These are phyloP conservation scores for Mesoligia furuncula DNA, from an alignment of 2,888 invertebrate species.

Conservation along the genomic window DNA sequence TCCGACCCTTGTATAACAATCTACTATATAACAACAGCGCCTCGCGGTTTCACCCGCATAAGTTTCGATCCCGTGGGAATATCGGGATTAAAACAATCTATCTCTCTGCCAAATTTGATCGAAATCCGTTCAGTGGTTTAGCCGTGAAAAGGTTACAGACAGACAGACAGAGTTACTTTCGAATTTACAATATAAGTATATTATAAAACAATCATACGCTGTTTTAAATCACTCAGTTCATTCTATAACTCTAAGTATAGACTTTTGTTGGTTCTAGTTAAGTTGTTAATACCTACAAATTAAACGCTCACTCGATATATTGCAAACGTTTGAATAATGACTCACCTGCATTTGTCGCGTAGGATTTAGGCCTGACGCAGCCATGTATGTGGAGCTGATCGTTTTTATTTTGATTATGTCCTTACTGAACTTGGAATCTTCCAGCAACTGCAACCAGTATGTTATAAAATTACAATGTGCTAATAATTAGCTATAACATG, in stretches of 20 bases:
- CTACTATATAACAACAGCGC: too few relatives aligned
- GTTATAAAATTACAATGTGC: constrained; percentile 1
- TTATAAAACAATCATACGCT: not conserved
- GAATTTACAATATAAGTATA: too few relatives aligned
- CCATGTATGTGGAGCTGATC: constrained; percentile 98
- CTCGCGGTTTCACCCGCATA: too few relatives aligned
- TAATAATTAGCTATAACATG: not conserved
- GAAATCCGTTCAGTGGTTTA: too few relatives aligned
- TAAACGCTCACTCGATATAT: not conserved
- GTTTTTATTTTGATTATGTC: constrained; percentile 98
- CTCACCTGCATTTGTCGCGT: constrained; percentile 87
- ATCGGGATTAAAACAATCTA: too few relatives aligned
- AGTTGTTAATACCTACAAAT: not conserved
- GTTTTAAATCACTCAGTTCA: not conserved
- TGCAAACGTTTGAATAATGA: not conserved
- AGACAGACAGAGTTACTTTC: too few relatives aligned
- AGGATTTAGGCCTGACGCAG: constrained; percentile 97
- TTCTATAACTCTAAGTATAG: not conserved
- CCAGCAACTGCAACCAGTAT: constrained; percentile 92
- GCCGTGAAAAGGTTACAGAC: too few relatives aligned
- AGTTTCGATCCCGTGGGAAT: too few relatives aligned
- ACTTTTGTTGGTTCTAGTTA: not conserved
- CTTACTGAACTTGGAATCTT: constrained; percentile 94
- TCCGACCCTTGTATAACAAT: too few relatives aligned
- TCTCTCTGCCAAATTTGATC: too few relatives aligned